Evolutionary conservation across 2,113 vertebrate genomes (phyloP), one percentile per base, ranked within the genome.

Genomic region (Vulpes ferrilata): DNA sequence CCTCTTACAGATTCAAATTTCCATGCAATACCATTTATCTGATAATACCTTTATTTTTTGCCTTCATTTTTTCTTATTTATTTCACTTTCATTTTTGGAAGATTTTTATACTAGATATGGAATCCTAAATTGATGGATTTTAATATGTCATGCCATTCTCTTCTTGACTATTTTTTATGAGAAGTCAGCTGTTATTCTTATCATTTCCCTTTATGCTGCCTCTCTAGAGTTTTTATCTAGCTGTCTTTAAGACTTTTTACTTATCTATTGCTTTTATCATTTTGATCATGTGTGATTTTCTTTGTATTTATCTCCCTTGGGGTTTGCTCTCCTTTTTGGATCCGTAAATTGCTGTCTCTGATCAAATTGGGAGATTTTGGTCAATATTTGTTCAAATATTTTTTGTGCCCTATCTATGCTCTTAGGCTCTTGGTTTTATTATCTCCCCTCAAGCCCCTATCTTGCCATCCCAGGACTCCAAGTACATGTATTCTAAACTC

Each of bases 381-480:
- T 27, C 27, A 83, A n/a, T 71, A 79, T 85, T 67, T 84, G 5
- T 85, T 94, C 51, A 97, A 48, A 53, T 79, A 76, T 81, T 82
- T 91, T 51, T 48, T 32, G 59, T 85, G 20, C 3, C 4, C 3
- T 20, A 85, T 25, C 3, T 20, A 85, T 25, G 22, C 3, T 76
- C 32, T 27, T 51, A 27, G 43, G 43, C 43, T 76, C 74, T 76
- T 51, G 43, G 74, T 76, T 76, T 76, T 76, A 25, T 76, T 76
- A 48, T 27, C 43, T 76, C 23, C 25, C 25, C 23, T 22, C 27
- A 30, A 9, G 20, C 27, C 30, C 25, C 51, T 30, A 76, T 13
- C 25, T 43, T 51, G 43, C 43, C 43, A 76, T 27, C 76, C 5
- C 1, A 11, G 76, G 38, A 90, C 64, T 80, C 48, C 38, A 67